Conservation (phyloP, 2,888 invertebrate species). For the Electrophaes corylata region DNA sequence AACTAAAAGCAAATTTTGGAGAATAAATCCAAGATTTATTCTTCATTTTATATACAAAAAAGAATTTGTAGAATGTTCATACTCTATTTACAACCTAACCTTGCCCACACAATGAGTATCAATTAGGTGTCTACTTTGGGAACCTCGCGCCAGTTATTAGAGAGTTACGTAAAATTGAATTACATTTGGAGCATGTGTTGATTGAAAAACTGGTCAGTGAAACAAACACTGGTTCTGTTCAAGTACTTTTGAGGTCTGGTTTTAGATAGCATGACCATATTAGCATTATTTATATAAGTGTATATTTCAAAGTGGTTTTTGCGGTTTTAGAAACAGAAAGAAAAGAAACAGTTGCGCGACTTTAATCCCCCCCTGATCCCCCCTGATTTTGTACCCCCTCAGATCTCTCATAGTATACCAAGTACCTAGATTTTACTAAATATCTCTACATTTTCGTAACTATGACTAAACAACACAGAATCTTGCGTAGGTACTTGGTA, state of each 20-base stretch:
- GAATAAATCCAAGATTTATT: no score
- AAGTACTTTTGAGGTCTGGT: constrained; percentile 32
- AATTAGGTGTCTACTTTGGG: constrained; percentile 53
- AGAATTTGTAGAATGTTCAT: constrained; percentile 37
- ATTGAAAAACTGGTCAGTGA: constrained; percentile 66
- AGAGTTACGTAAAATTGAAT: constrained; percentile 67
- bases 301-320: background rate
- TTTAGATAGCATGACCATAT: background rate
- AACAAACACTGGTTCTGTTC: constrained; percentile 56
- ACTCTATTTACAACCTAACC: constrained; percentile 55
- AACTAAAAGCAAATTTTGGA: no score
- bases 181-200: constrained; percentile 56
- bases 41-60: background rate
- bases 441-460: no score
- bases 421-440: no score
- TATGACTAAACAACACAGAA: no score
- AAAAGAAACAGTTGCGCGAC: no score
- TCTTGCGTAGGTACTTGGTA: no score
- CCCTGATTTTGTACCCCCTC: no score
- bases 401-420: no score
- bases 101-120: constrained; percentile 63
- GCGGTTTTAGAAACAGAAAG: no score
- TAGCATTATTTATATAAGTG: background rate
- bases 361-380: no score
- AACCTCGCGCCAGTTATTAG: constrained; percentile 70